phyloP scores from a whole-genome alignment of 2,113 vertebrate species.

The Carassius auratus region DNA sequence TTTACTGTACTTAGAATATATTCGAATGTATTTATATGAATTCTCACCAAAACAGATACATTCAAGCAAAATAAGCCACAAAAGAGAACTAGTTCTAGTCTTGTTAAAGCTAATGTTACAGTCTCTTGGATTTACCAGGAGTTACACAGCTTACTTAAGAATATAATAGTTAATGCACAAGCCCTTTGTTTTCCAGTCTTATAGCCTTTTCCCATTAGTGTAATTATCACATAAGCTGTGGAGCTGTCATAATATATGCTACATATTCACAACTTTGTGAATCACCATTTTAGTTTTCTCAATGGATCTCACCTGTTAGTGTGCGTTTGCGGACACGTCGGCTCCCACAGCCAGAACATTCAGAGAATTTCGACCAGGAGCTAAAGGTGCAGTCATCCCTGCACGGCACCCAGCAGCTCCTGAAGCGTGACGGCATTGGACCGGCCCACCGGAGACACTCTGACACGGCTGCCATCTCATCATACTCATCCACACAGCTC shows the following conservation, averaged over 20 bases:
- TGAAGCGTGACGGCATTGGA: constrained; percentile 78
- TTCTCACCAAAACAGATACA: background rate
- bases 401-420: constrained; percentile 83
- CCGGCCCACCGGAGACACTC: constrained; percentile 84
- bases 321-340: constrained; percentile 78
- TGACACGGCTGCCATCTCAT: constrained; percentile 70
- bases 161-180: background rate
- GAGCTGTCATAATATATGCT: background rate
- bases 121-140: background rate
- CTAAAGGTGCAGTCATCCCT: constrained; percentile 91
- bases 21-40: background rate
- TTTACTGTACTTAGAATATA: background rate
- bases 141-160: background rate
- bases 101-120: background rate
- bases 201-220: background rate
- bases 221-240: background rate
- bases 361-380: constrained; percentile 89
- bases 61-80: background rate
- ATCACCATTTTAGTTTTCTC: constrained; percentile 11
- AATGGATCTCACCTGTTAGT: constrained; percentile 80
- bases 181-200: background rate
- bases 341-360: constrained; percentile 82
- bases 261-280: background rate
- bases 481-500: constrained; percentile 78
- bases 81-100: background rate